A percentile compares a stretch with the other conserved stretches of the same genome.
Conservation (phyloP, 2,797 vertebrate species). For the Antennarius maculatus region DNA sequence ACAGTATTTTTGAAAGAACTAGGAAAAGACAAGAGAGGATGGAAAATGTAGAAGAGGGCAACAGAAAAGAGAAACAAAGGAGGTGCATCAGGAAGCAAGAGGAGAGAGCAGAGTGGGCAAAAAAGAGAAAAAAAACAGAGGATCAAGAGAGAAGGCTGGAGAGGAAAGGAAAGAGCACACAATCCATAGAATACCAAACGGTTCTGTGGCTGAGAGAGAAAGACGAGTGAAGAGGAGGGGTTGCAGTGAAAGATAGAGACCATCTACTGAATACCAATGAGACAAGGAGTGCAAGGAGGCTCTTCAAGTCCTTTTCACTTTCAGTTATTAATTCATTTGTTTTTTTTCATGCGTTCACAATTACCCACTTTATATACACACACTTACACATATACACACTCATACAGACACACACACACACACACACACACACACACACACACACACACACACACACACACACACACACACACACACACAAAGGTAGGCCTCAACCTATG, state of each 20-base stretch:
- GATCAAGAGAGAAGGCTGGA: conserved; percentile 51
- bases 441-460: too few species aligned
- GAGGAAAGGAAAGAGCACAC: conserved; percentile 67
- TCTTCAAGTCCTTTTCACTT: conserved; percentile 60
- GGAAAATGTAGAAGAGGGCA: conserved; percentile 9
- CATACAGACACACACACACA: too few species aligned
- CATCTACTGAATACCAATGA: conserved; percentile 70
- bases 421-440: too few species aligned
- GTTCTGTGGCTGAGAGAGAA: conserved; percentile 61
- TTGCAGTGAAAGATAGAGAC: conserved; percentile 61
- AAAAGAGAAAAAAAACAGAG: conserved; percentile 9
- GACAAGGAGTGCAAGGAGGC: conserved; percentile 54
- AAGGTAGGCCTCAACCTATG: too few species aligned
- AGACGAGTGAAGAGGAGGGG: conserved; percentile 57
- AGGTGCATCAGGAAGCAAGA: conserved; percentile 33
- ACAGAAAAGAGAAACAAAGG: conserved; percentile 33
- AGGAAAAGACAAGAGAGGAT: conserved; percentile 3
- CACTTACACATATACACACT: too few species aligned
- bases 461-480: too few species aligned
- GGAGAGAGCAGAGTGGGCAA: conserved; percentile 23
- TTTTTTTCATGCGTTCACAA: conserved; percentile 7
- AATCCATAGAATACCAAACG: conserved; percentile 77
- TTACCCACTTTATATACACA: too few species aligned
- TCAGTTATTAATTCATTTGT: conserved; percentile 42
- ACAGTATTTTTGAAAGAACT: conserved; percentile 9